Evolutionary conservation across 2,113 vertebrate species (phyloP).

Genomic region (Petroica traversi): DNA sequence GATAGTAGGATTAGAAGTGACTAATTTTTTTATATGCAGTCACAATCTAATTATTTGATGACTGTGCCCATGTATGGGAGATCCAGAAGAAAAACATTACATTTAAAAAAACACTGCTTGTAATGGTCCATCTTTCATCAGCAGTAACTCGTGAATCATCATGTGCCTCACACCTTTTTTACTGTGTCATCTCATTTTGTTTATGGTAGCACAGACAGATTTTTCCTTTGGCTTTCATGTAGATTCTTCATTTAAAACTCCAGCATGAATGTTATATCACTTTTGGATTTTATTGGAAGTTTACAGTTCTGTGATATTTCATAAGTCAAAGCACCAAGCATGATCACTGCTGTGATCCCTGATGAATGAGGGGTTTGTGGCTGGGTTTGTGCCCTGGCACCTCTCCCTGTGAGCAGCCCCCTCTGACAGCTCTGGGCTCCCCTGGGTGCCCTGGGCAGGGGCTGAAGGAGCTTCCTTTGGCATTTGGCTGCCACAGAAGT

Average conservation of each 20-base stretch:
- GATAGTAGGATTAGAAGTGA: not conserved
- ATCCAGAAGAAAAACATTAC: not conserved
- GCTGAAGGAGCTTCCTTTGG: not conserved
- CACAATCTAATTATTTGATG: not conserved
- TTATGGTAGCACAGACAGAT: not conserved
- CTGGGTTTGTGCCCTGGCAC: not conserved
- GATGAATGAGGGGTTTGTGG: fast-evolving
- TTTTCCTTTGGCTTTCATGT: not conserved
- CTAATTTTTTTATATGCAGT: not conserved
- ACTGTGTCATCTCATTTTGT: not conserved
- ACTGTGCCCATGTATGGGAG: not conserved
- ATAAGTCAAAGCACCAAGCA: fast-evolving
- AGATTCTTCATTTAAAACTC: not conserved
- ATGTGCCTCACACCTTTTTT: not conserved
- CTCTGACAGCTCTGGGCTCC: fast-evolving
- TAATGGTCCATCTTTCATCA: not conserved
- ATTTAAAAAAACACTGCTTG: not conserved
- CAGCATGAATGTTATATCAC: fast-evolving
- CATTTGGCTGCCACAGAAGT: not conserved
- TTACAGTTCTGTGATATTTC: not conserved
- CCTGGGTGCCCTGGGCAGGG: not conserved
- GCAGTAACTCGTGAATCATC: not conserved
- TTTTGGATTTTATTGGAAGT: not conserved
- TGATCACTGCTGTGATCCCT: fast-evolving
- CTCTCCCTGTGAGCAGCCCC: not conserved